Percentiles rank a stretch among this genome's conserved stretches.
phyloP scores from a whole-genome alignment of 2,888 invertebrate species.

The Hofmannophila pseudospretella region DNA sequence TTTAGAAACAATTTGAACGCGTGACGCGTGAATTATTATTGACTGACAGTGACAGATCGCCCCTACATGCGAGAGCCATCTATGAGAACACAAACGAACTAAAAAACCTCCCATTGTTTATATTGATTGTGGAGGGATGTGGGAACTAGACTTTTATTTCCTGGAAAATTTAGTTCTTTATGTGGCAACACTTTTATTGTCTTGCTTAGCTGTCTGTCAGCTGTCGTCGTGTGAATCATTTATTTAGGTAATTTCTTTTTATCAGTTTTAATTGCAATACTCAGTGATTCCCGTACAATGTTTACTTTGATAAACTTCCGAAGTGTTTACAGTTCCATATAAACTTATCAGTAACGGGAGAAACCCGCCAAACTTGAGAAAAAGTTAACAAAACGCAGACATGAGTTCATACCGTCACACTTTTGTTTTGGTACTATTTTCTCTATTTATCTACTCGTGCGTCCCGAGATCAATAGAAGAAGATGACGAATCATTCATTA shows the following conservation, averaged over 20 bases:
- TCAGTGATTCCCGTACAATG: constrained; percentile 28
- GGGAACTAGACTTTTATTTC: background rate
- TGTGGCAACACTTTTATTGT: constrained; percentile 2
- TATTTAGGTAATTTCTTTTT: constrained; percentile 5
- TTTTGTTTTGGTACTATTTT: constrained; percentile 50
- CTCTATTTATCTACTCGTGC: constrained; percentile 47
- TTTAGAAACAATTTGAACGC: too few species aligned
- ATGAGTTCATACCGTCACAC: constrained; percentile 41
- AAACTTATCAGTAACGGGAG: constrained; percentile 18
- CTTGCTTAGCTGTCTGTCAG: constrained; percentile 4
- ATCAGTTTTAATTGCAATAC: constrained; percentile 12
- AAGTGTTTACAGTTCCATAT: constrained; percentile 28
- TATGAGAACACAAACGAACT: too few species aligned
- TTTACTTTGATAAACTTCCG: constrained; percentile 26
- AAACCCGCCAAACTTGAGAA: constrained; percentile 3
- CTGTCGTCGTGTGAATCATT: constrained; percentile 8
- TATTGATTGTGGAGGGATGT: too few species aligned
- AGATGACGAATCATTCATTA: constrained; percentile 75
- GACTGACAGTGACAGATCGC: too few species aligned
- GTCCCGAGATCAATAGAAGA: constrained; percentile 49
- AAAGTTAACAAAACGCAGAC: constrained; percentile 20
- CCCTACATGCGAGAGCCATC: too few species aligned
- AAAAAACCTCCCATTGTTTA: too few species aligned
- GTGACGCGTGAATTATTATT: too few species aligned
- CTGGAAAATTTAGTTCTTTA: background rate